Conservation (phyloP, 1,140 invertebrate genomes). For the Ladona fulva region DNA sequence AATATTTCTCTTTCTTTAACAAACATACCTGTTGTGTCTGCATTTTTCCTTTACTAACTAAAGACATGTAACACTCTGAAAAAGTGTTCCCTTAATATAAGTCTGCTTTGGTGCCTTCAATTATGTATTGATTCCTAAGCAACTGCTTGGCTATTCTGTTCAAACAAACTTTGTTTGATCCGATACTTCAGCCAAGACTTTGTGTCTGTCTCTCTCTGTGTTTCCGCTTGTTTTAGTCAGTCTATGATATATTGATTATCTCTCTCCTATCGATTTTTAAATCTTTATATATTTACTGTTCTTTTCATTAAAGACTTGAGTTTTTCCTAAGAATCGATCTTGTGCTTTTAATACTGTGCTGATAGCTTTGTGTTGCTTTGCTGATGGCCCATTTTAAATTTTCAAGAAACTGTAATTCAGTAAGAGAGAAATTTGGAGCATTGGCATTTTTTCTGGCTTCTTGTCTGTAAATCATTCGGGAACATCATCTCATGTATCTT, state of each 20-base stretch:
- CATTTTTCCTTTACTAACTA: neutral
- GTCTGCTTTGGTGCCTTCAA: conserved; percentile 3
- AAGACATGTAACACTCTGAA: neutral
- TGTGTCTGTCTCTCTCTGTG: neutral
- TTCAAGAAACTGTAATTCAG: too few relatives aligned
- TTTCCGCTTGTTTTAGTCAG: neutral
- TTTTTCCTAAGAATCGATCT: neutral
- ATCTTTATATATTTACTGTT: neutral
- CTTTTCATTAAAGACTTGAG: neutral
- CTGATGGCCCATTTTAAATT: neutral
- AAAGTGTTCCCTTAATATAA: neutral
- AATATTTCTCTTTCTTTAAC: conserved; percentile 10
- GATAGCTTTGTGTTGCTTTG: neutral
- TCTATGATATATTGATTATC: neutral
- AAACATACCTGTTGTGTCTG: neutral
- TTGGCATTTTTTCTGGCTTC: too few relatives aligned
- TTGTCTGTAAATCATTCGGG: too few relatives aligned
- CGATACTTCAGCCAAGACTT: neutral
- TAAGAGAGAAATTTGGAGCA: too few relatives aligned
- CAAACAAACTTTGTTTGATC: conserved; percentile 2
- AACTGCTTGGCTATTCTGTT: neutral
- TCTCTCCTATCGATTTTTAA: neutral
- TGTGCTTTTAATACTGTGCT: neutral
- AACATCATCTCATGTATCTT: too few relatives aligned
- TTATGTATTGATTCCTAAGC: neutral